Base-by-base conservation (phyloP, 2,888 invertebrate genomes). In the Agrotis puta region DNA sequence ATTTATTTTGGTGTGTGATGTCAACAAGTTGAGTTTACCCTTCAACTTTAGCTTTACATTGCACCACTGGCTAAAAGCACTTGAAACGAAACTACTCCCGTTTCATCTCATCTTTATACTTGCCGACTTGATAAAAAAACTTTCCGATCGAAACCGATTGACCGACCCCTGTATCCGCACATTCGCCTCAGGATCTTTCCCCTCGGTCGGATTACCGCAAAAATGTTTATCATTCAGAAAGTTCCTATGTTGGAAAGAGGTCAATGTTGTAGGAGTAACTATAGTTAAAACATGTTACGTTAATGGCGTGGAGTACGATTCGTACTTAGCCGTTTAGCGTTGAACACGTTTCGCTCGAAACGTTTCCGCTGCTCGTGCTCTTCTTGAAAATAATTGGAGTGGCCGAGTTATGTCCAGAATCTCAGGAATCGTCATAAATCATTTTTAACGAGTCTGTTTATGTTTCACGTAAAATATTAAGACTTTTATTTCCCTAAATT, bases 321-420 rank as follows among this genome's bases (percentile, higher is more conserved):
- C 80, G 66, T 79, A 77, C 71, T 82, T 76, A 75, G 84, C 82
- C 81, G 81, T 86, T 88, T 86, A 88, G 86, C 83, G 83, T 58
- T 56, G 82, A 85, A 84, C 87, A 88, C 86, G 85, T 88, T 88
- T 87, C 84, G 77, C 85, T 87, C 78, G 78, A 85, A 89, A 88
- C 82, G 81, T 86, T 86, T 84, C 83, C 86, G 81, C 87, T 85
- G 83, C 80, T 85, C 83, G 67, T 66, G 78, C 67, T 82, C 83
- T 85, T 89, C 90, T 91, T 88, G 79, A 91, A 88, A 90, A 91
- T 92, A 93, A 94, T 94, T 94, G 91, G 90, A 92, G 91, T 88
- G 88, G 82, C 85, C 85, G 85, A 87, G 83, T 88, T 88, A 88
- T 85, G 86, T 88, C 83, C 83, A 85, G 82, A 86, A 87, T 90